Conservation (phyloP, 2,888 invertebrate species). For the Odiellus spinosus region DNA sequence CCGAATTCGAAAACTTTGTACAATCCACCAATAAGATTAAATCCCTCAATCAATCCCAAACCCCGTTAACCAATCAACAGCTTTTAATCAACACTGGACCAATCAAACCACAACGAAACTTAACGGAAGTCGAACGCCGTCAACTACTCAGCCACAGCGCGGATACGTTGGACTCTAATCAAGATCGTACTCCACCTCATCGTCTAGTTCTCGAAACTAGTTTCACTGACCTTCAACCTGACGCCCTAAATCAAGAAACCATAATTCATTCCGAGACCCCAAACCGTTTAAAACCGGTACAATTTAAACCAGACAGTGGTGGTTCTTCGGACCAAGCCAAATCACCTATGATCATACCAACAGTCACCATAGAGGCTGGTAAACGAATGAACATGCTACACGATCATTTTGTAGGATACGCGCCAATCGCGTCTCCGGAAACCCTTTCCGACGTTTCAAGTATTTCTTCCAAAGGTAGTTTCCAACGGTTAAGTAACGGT, state of each 20-base stretch:
- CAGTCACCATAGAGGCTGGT: slow-evolving; percentile 28
- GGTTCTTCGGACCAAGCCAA: slow-evolving; percentile 8
- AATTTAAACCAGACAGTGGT: slow-evolving; percentile 7
- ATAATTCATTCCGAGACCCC: slow-evolving; percentile 24
- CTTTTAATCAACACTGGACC: slow-evolving; percentile 47
- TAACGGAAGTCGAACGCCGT: slow-evolving; percentile 29
- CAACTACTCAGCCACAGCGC: slow-evolving; percentile 23
- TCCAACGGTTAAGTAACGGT: slow-evolving; percentile 11
- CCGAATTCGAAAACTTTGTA: too few relatives aligned
- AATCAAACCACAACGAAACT: slow-evolving; percentile 51
- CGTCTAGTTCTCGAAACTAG: slow-evolving; percentile 54
- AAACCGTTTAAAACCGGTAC: slow-evolving; percentile 1
- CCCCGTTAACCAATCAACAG: slow-evolving; percentile 20
- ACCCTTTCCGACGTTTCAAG: slow-evolving; percentile 65
- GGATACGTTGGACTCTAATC: slow-evolving; percentile 9
- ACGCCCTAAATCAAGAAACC: slow-evolving; percentile 25
- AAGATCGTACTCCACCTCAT: slow-evolving; percentile 34
- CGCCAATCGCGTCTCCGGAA: slow-evolving; percentile 66
- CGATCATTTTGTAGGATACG: slow-evolving; percentile 43
- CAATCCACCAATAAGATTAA: too few relatives aligned
- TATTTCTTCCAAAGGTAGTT: slow-evolving; percentile 42
- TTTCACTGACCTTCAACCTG: slow-evolving; percentile 44
- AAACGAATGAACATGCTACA: slow-evolving; percentile 9
- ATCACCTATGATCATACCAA: slow-evolving; percentile 7
- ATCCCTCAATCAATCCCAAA: too few relatives aligned